Base-by-base conservation (phyloP, 2,888 invertebrate genomes). In the Enchytraeus crypticus region DNA sequence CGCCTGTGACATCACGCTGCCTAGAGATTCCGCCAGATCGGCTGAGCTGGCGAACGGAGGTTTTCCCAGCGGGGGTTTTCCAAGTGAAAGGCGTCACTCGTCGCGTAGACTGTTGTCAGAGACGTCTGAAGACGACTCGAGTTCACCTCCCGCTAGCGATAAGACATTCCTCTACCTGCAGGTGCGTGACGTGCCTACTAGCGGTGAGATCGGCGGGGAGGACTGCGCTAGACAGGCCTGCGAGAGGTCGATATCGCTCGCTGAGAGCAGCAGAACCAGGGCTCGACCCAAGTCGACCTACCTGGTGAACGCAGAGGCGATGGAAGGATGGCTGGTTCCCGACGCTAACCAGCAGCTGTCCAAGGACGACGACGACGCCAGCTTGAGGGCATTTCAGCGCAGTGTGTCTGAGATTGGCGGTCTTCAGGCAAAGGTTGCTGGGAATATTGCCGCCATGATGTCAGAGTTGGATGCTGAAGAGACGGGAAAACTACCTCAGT, bases 1-100 rank as follows among this genome's bases (percentile, higher is more conserved):
- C 65, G 85, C 88, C 1, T 85, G 86, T 3, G 84, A 84, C 0
- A 72, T 82, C 1, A 79, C 73, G 45, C 63, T 75, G 3, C 76
- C 77, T 8, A 67, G 68, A 57, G 62, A 67, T 11, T 23, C 23
- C n/a, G 46, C 56, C 61, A 29, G 49, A 11, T 30, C 45, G 23
- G 26, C 30, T 3, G 27, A 32, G 14, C 23, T 23, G 60, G 34
- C 63, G 66, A 4, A 4, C 11, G 30, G n/a, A n/a, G 33, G 55
- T 26, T 3, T 18, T 8, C n/a, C 33, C 8, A 21, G 46, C 5
- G 32, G 14, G 2, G 33, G 62, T 23, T n/a, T n/a, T n/a, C n/a
- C n/a, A n/a, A n/a, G n/a, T n/a, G n/a, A n/a, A n/a, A n/a, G n/a
- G n/a, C n/a, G n/a, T n/a, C n/a, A n/a, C n/a, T n/a, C n/a, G n/a